Conservation (phyloP, 1,140 invertebrate genomes). For the Popillia japonica region DNA sequence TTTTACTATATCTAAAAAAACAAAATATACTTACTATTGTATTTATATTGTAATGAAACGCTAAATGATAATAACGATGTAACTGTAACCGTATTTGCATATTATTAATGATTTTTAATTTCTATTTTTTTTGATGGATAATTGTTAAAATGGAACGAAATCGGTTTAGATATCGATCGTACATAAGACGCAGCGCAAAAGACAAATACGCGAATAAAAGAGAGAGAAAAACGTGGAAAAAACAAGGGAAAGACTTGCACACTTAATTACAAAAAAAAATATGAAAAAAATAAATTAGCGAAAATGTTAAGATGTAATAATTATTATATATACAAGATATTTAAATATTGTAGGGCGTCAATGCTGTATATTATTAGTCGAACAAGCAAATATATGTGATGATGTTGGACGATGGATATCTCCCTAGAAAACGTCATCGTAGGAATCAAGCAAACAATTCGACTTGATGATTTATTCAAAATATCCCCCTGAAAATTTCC, state of each 20-base stretch:
- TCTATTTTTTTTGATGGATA: constrained; percentile 19
- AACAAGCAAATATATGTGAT: constrained; percentile 59
- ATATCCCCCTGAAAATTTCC: background rate
- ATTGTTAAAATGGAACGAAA: background rate
- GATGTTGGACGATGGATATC: constrained; percentile 50
- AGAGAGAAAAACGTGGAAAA: background rate
- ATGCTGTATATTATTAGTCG: constrained; percentile 53
- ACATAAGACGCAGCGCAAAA: background rate
- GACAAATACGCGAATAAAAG: background rate
- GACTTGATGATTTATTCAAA: background rate
- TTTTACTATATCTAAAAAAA: constrained; percentile 20
- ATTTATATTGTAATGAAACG: constrained; percentile 18
- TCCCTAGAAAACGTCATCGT: background rate
- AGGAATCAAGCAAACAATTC: background rate
- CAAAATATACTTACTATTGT: background rate
- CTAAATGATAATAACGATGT: constrained; percentile 25
- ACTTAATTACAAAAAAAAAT: constrained; percentile 44
- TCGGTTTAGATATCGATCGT: background rate
- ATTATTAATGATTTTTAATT: constrained; percentile 4
- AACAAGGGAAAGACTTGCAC: constrained; percentile 36
- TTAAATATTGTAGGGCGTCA: constrained; percentile 54
- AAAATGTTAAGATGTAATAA: constrained; percentile 54
- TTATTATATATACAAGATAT: constrained; percentile 56
- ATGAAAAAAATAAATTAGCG: constrained; percentile 39
- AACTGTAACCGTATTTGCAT: background rate